These are phyloP conservation scores for Psix sp. DNA, from an alignment of 1,140 invertebrate genomes.

Conservation along the genomic window DNA sequence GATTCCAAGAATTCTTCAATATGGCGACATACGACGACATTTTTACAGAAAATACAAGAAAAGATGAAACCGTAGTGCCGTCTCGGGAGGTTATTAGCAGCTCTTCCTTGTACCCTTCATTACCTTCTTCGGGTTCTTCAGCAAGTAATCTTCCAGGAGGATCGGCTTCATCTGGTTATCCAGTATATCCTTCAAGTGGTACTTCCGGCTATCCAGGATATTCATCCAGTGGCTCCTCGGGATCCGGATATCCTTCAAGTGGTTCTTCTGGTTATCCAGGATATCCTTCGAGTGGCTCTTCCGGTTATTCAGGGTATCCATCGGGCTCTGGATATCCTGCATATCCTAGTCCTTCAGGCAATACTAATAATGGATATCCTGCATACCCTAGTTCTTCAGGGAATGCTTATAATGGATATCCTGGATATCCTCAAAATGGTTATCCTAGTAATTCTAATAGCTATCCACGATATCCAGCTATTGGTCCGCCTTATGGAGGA, in stretches of 20 bases:
- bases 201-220: conserved; percentile 47
- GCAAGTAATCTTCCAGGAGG: conserved; percentile 20
- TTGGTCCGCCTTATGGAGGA: no score
- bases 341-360: conserved; percentile 22
- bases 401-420: conserved; percentile 20
- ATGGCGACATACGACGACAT: conserved; percentile 65
- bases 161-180: conserved; percentile 41
- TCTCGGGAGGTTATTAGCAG: no score
- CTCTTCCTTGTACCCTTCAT: conserved; percentile 30
- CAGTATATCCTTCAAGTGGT: conserved; percentile 31
- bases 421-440: conserved; percentile 27
- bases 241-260: conserved; percentile 20
- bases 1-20: conserved; percentile 27
- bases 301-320: conserved; percentile 48
- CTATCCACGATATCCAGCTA: conserved; percentile 16
- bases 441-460: conserved; percentile 24
- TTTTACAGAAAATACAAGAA: conserved; percentile 72
- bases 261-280: conserved; percentile 22
- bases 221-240: conserved; percentile 24
- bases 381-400: conserved; percentile 20
- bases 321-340: conserved; percentile 40
- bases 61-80: no score
- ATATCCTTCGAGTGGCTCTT: conserved; percentile 20
- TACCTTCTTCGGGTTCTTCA: conserved; percentile 20
- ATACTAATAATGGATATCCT: conserved; percentile 59